Conservation (phyloP, 1,140 invertebrate species). For the Sycobia sp. region DNA sequence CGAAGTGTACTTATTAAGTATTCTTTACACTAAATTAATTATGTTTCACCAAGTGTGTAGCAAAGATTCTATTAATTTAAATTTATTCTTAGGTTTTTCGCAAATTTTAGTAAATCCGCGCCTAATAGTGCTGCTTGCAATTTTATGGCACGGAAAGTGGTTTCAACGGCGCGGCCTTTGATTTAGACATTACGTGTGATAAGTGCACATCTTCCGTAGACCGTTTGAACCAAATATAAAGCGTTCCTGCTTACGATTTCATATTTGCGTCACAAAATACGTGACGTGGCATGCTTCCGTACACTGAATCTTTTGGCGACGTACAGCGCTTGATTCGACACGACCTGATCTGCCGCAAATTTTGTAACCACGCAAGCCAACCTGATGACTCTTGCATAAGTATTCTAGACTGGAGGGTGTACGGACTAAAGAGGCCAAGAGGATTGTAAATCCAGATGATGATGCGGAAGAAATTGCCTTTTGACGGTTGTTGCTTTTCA, state of each 20-base stretch:
- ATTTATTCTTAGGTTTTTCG: too few relatives aligned
- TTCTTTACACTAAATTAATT: background rate
- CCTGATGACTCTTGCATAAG: background rate
- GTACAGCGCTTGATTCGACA: too few relatives aligned
- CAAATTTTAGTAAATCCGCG: background rate
- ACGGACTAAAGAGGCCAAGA: slow-evolving; percentile 36
- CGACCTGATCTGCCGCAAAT: too few relatives aligned
- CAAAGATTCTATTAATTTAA: too few relatives aligned
- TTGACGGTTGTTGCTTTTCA: background rate
- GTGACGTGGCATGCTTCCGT: background rate
- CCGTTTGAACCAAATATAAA: background rate
- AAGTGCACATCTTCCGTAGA: background rate
- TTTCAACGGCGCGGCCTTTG: background rate
- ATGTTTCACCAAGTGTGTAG: too few relatives aligned
- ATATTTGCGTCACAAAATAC: slow-evolving; percentile 4
- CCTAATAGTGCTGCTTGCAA: slow-evolving; percentile 8
- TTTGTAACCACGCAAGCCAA: background rate
- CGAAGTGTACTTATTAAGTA: too few relatives aligned
- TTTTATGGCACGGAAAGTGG: background rate
- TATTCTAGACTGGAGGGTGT: too few relatives aligned
- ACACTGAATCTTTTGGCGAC: background rate
- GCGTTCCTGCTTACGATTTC: background rate
- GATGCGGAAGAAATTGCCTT: background rate
- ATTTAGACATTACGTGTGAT: background rate
- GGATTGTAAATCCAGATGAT: slow-evolving; percentile 43